Evolutionary conservation across 2,888 invertebrate species (phyloP).

Genomic region (Schrankia costaestrigalis): DNA sequence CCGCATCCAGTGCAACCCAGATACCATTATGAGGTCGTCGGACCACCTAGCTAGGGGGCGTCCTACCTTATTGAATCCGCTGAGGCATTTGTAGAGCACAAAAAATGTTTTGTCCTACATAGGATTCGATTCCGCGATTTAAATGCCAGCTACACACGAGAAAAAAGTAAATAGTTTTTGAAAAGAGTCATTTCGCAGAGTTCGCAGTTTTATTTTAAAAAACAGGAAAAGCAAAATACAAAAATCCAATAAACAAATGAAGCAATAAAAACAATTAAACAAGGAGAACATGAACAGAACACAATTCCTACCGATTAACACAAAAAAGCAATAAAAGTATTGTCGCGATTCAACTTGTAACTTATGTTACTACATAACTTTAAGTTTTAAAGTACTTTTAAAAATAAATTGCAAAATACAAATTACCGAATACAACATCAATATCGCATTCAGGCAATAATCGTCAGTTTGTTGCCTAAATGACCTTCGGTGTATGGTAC

Average conservation of each 20-base stretch:
- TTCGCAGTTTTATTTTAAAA: too few species aligned
- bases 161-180: too few species aligned
- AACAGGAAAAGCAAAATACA: too few species aligned
- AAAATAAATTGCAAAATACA: conserved; percentile 62
- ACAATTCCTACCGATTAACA: conserved; percentile 13
- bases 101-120: too few species aligned
- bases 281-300: conserved; percentile 7
- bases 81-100: too few species aligned
- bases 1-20: too few species aligned
- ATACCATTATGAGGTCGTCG: too few species aligned
- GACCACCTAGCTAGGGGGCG: too few species aligned
- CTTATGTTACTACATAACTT: conserved; percentile 38
- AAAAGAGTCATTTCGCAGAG: too few species aligned
- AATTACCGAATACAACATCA: conserved; percentile 69
- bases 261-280: conserved; percentile 27
- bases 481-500: conserved; percentile 41
- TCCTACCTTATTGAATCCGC: too few species aligned
- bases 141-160: too few species aligned
- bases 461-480: conserved; percentile 72
- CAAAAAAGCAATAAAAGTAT: conserved; percentile 23
- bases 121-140: too few species aligned
- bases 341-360: conserved; percentile 20
- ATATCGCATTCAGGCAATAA: conserved; percentile 70
- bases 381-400: conserved; percentile 40
- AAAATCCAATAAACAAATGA: conserved; percentile 17